Evolutionary conservation across 2,113 vertebrate species (phyloP).

Genomic region (Chroicocephalus ridibundus): DNA sequence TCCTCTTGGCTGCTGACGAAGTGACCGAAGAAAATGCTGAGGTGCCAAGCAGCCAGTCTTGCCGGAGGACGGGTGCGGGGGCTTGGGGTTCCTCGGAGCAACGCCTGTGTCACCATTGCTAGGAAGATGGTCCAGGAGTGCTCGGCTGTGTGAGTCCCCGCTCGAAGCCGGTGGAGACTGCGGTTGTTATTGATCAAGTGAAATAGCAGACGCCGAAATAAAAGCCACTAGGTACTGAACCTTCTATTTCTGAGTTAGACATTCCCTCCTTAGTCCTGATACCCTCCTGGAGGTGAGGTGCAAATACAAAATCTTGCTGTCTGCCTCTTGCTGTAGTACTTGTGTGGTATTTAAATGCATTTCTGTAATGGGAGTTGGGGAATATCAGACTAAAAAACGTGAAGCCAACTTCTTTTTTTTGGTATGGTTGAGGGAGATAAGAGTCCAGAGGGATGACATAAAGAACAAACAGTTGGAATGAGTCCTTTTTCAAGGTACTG

Average conservation of each 20-base stretch:
- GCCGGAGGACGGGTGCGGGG: conserved; percentile 57
- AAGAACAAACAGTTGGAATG: conserved; percentile 2
- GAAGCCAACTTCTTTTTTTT: conserved; percentile 61
- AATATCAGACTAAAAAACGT: conserved; percentile 38
- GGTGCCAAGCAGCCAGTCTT: conserved; percentile 47
- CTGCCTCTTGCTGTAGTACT: not conserved
- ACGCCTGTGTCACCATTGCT: conserved; percentile 65
- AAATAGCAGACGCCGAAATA: conserved; percentile 72
- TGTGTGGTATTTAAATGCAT: not conserved
- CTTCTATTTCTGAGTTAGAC: conserved; percentile 31
- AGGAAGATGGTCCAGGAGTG: conserved; percentile 71
- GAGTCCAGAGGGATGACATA: not conserved
- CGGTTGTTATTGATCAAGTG: conserved; percentile 82
- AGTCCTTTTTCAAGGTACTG: not conserved
- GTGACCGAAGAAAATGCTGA: conserved; percentile 75
- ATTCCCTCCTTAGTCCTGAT: not conserved
- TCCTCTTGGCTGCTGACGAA: conserved; percentile 71
- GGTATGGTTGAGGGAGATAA: not conserved
- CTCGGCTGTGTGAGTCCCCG: conserved; percentile 72
- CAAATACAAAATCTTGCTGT: not conserved
- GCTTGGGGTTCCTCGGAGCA: conserved; percentile 50
- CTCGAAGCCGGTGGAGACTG: conserved; percentile 74
- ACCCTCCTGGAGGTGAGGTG: not conserved
- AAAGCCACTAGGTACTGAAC: conserved; percentile 72
- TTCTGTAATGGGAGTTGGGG: not conserved